Evolutionary conservation across 2,797 vertebrate genomes (phyloP).

Genomic region (Poecilia picta): DNA sequence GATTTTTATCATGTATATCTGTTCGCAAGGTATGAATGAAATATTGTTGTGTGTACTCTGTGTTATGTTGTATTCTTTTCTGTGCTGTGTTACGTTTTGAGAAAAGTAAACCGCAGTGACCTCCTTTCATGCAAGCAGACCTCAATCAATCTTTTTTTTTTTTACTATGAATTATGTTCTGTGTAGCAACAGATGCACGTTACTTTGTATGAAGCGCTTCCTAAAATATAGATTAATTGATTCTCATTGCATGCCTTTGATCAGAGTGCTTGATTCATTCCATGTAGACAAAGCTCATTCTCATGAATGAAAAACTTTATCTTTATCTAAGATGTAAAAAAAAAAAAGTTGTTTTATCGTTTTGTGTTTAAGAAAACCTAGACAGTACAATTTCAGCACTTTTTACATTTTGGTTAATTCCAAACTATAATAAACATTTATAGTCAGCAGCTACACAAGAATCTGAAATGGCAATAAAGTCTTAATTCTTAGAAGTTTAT

Average conservation of each 20-base stretch:
- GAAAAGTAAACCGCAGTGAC: constrained; percentile 40
- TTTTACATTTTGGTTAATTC: neutral
- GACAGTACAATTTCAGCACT: neutral
- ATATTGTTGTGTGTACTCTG: neutral
- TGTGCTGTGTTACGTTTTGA: constrained; percentile 10
- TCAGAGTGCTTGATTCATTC: constrained; percentile 28
- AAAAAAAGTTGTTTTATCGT: neutral
- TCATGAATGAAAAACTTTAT: neutral
- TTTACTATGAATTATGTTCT: constrained; percentile 12
- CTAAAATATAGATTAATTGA: constrained; percentile 13
- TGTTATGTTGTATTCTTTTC: neutral
- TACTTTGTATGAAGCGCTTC: constrained; percentile 27
- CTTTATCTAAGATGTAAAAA: neutral
- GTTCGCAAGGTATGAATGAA: neutral
- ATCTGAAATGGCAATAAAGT: neutral
- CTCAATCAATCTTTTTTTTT: constrained; percentile 17
- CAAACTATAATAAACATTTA: neutral
- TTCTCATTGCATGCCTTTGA: constrained; percentile 33
- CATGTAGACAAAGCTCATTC: neutral
- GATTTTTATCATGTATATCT: neutral
- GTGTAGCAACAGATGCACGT: constrained; percentile 42
- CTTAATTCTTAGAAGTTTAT: neutral
- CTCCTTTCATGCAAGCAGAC: constrained; percentile 22
- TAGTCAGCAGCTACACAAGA: neutral
- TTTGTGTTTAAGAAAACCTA: neutral